These are phyloP conservation scores for Deroplatys truncata DNA, from an alignment of 2,888 invertebrate genomes.

Conservation along the genomic window DNA sequence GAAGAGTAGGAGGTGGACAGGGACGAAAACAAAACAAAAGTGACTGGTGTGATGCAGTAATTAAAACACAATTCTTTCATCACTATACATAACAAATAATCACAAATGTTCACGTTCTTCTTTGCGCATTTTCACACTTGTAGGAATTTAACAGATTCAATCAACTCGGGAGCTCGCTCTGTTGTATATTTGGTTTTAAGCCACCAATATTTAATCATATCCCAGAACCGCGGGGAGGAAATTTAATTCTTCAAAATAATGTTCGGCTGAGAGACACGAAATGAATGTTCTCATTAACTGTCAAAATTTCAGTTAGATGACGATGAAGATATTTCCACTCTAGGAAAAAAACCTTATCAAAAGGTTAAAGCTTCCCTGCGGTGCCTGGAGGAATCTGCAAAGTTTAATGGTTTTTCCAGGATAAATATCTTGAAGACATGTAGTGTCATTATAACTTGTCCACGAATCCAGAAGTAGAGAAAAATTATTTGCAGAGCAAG, in stretches of 20 bases:
- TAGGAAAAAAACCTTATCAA: too few species aligned
- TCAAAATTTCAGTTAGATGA: neutral
- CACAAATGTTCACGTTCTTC: neutral
- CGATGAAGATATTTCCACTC: neutral
- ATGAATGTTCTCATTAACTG: neutral
- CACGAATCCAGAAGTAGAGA: neutral
- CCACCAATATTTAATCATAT: neutral
- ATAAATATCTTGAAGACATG: neutral
- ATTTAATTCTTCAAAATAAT: neutral
- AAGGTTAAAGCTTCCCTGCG: too few species aligned
- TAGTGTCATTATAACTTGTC: neutral
- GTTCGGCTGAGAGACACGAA: neutral
- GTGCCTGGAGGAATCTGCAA: neutral
- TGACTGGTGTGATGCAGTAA: too few species aligned
- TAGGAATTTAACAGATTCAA: neutral
- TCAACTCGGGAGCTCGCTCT: neutral
- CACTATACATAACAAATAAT: neutral
- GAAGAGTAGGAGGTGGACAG: neutral
- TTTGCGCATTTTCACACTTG: neutral
- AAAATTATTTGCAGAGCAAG: neutral
- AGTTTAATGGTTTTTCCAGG: neutral
- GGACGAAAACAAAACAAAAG: neutral
- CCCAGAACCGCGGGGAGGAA: neutral
- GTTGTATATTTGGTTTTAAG: neutral
- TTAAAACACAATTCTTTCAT: too few species aligned